phyloP scores from a whole-genome alignment of 2,113 vertebrate species.

The Puntigrus tetrazona region DNA sequence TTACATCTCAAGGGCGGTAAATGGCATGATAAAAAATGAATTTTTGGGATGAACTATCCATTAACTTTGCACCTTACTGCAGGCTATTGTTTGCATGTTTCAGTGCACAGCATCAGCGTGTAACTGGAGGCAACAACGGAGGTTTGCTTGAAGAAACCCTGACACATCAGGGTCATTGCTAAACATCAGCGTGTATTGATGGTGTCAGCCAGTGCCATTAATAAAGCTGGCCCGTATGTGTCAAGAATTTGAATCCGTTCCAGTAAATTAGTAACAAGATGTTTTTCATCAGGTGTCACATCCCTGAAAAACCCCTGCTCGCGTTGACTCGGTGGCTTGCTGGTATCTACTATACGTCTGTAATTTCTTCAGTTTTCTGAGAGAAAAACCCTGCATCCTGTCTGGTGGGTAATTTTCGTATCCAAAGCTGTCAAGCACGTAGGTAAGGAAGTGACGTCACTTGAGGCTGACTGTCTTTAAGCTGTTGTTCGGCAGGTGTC shows the following conservation, averaged over 20 bases:
- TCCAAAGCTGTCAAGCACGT: constrained; percentile 20
- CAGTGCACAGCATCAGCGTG: background rate
- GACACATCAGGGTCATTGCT: background rate
- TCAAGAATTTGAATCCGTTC: background rate
- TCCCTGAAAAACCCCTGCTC: background rate
- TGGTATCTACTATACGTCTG: background rate
- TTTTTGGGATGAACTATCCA: background rate
- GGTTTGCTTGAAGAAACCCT: background rate
- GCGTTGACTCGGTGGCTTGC: background rate
- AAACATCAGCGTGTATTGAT: background rate
- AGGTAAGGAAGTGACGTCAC: constrained; percentile 49
- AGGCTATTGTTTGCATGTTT: background rate
- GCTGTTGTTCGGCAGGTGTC: constrained; percentile 35
- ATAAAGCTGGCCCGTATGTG: background rate
- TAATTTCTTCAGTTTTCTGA: background rate
- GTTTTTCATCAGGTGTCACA: background rate
- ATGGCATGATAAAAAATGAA: background rate
- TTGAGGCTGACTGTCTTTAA: constrained; percentile 10
- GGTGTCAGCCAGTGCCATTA: background rate
- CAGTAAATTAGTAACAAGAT: background rate
- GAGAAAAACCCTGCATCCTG: constrained; percentile 13
- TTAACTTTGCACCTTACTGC: background rate
- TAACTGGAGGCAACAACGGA: background rate
- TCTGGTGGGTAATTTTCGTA: constrained; percentile 10
- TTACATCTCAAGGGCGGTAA: background rate